Evolutionary conservation across 2,888 invertebrate species (phyloP).

Genomic region (Diarsia rubi): DNA sequence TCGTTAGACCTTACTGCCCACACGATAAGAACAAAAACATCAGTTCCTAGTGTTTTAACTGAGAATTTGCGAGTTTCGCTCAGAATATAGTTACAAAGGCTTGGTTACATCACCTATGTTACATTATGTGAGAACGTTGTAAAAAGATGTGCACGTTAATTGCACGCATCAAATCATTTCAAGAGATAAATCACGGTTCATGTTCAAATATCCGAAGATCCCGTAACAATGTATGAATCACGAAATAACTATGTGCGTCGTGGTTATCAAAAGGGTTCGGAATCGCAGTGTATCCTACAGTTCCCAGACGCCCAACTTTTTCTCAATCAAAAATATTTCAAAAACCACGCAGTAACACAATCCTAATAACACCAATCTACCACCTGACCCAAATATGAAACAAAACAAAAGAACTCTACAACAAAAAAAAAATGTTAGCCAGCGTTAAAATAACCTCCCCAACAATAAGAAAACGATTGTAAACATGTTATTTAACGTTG

Average conservation of each 20-base stretch:
- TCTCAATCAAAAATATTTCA: not conserved
- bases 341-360: not conserved
- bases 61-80: too few species aligned
- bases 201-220: not conserved
- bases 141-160: too few species aligned
- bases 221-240: not conserved
- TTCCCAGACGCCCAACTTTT: too few species aligned
- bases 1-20: too few species aligned
- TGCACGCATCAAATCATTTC: not conserved
- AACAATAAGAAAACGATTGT: slow-evolving; percentile 76
- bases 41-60: not conserved
- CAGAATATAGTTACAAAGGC: too few species aligned
- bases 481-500: slow-evolving; percentile 83
- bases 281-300: not conserved
- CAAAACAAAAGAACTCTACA: slow-evolving; percentile 46
- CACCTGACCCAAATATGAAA: slow-evolving; percentile 42
- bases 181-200: not conserved
- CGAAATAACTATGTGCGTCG: not conserved
- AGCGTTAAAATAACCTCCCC: slow-evolving; percentile 46
- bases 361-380: slow-evolving; percentile 34
- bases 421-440: slow-evolving; percentile 35
- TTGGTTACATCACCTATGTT: too few species aligned
- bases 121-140: too few species aligned
- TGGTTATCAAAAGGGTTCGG: not conserved
- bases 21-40: too few species aligned